Evolutionary conservation across 2,797 vertebrate species (phyloP).

Genomic region (Labroides dimidiatus): DNA sequence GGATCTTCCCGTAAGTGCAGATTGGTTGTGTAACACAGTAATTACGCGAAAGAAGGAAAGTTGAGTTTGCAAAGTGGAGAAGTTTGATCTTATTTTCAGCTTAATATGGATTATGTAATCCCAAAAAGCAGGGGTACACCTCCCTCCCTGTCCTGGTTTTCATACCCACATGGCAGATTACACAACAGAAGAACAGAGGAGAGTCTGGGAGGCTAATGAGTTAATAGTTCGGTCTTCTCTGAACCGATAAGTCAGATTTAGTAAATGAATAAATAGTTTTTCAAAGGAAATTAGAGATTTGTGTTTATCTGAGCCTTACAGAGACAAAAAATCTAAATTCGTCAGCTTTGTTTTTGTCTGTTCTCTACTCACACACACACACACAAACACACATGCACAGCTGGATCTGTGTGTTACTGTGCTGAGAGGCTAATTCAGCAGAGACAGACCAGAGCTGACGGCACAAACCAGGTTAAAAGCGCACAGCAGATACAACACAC

Average conservation of each 20-base stretch:
- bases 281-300: not conserved
- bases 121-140: conserved; percentile 9
- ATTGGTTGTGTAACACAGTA: conserved; percentile 49
- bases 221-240: not conserved
- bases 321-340: not conserved
- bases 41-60: conserved; percentile 59
- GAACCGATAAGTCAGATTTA: not conserved
- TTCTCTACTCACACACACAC: conserved; percentile 20
- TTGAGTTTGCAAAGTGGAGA: conserved; percentile 21
- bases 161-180: conserved; percentile 7
- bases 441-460: not conserved
- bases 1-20: conserved; percentile 16
- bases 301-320: not conserved
- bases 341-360: not conserved
- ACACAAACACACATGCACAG: conserved; percentile 18
- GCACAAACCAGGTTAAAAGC: conserved; percentile 33
- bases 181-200: not conserved
- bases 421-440: conserved; percentile 8
- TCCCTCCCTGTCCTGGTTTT: conserved; percentile 23
- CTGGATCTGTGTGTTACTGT: conserved; percentile 21
- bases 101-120: conserved; percentile 51
- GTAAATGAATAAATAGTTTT: conserved; percentile 5
- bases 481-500: conserved; percentile 31
- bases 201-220: conserved; percentile 6
- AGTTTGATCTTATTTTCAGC: conserved; percentile 42